Base-by-base conservation (phyloP, 2,888 invertebrate species). In the Pristionchus mayeri region DNA sequence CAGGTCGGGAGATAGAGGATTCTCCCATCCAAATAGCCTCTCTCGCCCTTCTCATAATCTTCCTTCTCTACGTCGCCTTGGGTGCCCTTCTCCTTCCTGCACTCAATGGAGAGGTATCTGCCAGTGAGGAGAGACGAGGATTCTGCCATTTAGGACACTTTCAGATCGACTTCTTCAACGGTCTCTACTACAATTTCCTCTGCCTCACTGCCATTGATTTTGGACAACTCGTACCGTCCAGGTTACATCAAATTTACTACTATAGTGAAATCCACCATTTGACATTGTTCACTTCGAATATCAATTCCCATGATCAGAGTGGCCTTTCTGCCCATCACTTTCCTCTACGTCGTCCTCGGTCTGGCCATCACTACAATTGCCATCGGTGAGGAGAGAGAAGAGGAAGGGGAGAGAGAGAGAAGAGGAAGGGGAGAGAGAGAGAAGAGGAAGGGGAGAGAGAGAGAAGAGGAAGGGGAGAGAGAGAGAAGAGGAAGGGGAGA, bases 191-290 rank as follows among this genome's bases (percentile, higher is more conserved):
- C 87, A 92, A 92, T 82, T 92, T 92, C 85, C 87, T 92, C 3
- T 91, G 91, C 76, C 86, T 92, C 37, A 92, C 92, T 18, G 92
- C 92, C 21, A 92, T 92, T 50, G 92, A 92, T 85, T 92, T 92
- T 63, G 92, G 92, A 0, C 90, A 90, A 80, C 84, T 92, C 18
- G 92, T 92, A 0, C 92, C 92, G 9, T 87, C 88, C 30, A 85
- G 83, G 87, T 87, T 13, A n/a, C n/a, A n/a, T n/a, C n/a, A n/a
- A n/a, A 21, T 54, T 54, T 18, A 21, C 9, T n/a, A 54, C 54
- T 4, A 16, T 54, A 4, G 13, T n/a, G 48, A 48, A 48, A 9
- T 44, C 44, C 44, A 44, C 44, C 13, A 44, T 44, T 44, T 54
- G 11, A 54, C 9, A 54, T n/a, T 54, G 54, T 54, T 54, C 11